These are phyloP conservation scores for Magallana nippona DNA, from an alignment of 2,888 invertebrate genomes.

Conservation along the genomic window DNA sequence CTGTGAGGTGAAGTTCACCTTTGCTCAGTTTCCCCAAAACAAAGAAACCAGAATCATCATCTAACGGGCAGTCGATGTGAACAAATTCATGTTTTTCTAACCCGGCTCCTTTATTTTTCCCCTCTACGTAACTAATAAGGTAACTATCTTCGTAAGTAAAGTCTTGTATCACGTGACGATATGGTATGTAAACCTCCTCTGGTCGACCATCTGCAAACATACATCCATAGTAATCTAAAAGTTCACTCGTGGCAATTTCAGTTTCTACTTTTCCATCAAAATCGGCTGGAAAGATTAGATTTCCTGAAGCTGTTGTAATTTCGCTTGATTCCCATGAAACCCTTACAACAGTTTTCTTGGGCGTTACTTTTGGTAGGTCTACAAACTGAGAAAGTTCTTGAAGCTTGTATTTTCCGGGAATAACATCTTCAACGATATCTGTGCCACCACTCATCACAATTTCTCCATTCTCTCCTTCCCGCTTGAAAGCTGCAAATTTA, in stretches of 20 bases:
- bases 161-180: conserved; percentile 61
- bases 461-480: conserved; percentile 51
- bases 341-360: conserved; percentile 53
- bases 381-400: conserved; percentile 56
- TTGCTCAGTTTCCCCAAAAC: conserved; percentile 52
- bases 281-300: conserved; percentile 53
- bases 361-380: conserved; percentile 53
- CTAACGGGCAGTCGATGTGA: conserved; percentile 60
- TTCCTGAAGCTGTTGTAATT: conserved; percentile 50
- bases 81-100: conserved; percentile 59
- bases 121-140: conserved; percentile 53
- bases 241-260: conserved; percentile 56
- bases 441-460: conserved; percentile 54
- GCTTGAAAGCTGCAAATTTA: conserved; percentile 53
- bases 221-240: conserved; percentile 56
- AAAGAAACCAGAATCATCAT: conserved; percentile 55
- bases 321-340: conserved; percentile 50
- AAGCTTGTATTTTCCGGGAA: conserved; percentile 55
- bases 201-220: conserved; percentile 54
- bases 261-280: conserved; percentile 51
- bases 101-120: conserved; percentile 52
- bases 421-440: conserved; percentile 54
- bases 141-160: conserved; percentile 61
- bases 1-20: conserved; percentile 53
- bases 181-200: conserved; percentile 52